phyloP scores from a whole-genome alignment of 2,797 vertebrate species.

The Diglossa cyanea region DNA sequence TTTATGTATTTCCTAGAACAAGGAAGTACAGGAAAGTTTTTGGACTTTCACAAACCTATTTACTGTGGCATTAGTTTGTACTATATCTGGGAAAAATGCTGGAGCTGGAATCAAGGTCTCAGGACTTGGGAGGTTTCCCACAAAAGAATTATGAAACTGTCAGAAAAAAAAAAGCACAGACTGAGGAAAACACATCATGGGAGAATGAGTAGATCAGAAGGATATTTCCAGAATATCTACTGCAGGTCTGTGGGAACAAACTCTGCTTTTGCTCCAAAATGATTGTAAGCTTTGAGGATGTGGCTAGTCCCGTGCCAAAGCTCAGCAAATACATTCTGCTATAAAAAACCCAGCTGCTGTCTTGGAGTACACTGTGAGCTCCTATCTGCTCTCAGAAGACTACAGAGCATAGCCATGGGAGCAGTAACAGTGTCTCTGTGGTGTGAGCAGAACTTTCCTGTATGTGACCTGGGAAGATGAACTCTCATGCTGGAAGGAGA shows the following conservation, averaged over 20 bases:
- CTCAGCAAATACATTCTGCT: constrained; percentile 3
- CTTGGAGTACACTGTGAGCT: not conserved
- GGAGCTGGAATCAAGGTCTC: not conserved
- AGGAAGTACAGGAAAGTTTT: not conserved
- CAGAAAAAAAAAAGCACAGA: not conserved
- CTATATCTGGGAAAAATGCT: not conserved
- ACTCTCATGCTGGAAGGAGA: not conserved
- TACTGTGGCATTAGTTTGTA: not conserved
- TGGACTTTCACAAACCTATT: not conserved
- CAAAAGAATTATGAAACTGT: constrained; percentile 28
- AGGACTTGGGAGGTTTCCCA: constrained; percentile 21
- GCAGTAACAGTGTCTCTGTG: not conserved
- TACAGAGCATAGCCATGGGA: not conserved
- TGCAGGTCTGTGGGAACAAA: constrained; percentile 31
- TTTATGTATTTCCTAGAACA: not conserved
- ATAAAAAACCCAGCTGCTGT: constrained; percentile 43
- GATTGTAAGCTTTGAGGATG: constrained; percentile 1
- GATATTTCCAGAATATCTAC: constrained; percentile 15
- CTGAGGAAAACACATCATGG: not conserved
- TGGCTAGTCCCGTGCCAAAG: not conserved
- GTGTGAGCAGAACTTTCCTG: not conserved
- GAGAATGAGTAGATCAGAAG: constrained; percentile 14
- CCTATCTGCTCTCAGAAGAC: constrained; percentile 13
- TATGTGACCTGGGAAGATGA: not conserved
- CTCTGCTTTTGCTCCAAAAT: constrained; percentile 1